Base-by-base conservation (phyloP, 2,888 invertebrate species). In the Ametastegia equiseti region DNA sequence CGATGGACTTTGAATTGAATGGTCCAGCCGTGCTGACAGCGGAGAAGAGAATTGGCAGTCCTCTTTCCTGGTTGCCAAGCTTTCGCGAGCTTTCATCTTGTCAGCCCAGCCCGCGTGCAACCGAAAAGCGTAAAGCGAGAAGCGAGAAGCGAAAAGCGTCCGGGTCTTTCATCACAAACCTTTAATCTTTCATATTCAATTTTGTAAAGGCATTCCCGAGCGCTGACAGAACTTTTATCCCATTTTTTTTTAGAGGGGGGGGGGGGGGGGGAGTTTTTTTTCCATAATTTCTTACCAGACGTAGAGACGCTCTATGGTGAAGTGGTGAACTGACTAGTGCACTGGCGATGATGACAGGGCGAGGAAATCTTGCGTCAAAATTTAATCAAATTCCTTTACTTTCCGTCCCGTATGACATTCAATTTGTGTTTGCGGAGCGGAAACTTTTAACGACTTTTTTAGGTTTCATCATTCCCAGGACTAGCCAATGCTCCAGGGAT, bases 181-280 rank as follows among this genome's bases (percentile, higher is more conserved):
- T 86, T 85, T 85, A 83, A 85, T 85, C 83, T 83, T 71, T 73
- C 81, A 84, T 73, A 81, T 78, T 42, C 81, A 79, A 69, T 42
- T 71, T 78, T 50, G 60, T 23, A 36, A 33, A 78, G 27, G 42
- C 60, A 60, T 78, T 45, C 23, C 39, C 60, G 23, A 63, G 75
- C 50, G n/a, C 75, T 75, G 75, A 75, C 54, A 39, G 19, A n/a
- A n/a, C n/a, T 75, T 36, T 45, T 45, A 33, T 27, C 27, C 23
- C 27, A 27, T 27, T 23, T 23, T 27, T 5, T 75, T 54, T 75
- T 5, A n/a, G n/a, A n/a, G n/a, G n/a, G n/a, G n/a, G n/a, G n/a
- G n/a, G n/a, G n/a, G n/a, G n/a, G n/a, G n/a, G n/a, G n/a, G n/a
- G n/a, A n/a, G n/a, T n/a, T 23, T 19, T 54, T 33, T 54, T 27